These are phyloP conservation scores for Barypeithes pellucidus DNA, from an alignment of 2,888 invertebrate species.

Conservation along the genomic window DNA sequence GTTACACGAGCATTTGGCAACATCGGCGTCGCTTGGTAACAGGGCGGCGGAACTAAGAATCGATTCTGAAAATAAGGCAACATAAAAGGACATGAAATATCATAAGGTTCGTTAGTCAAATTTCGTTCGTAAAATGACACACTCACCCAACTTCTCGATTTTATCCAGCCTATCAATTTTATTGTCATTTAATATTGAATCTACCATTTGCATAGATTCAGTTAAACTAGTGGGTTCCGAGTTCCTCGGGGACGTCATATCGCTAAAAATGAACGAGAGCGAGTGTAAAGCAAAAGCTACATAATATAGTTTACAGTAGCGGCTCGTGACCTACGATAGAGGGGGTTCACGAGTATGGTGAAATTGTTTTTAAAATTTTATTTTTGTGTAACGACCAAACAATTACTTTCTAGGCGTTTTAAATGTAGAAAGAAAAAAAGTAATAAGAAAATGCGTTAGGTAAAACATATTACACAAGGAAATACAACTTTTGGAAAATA, in stretches of 20 bases:
- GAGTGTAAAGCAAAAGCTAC: too few species aligned
- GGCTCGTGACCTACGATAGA: too few species aligned
- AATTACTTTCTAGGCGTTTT: too few species aligned
- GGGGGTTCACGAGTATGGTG: too few species aligned
- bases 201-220: conserved; percentile 92
- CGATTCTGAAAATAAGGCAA: conserved; percentile 74
- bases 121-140: neutral
- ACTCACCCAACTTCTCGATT: conserved; percentile 80
- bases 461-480: too few species aligned
- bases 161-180: conserved; percentile 89
- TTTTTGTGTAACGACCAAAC: too few species aligned
- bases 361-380: too few species aligned
- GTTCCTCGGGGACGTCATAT: conserved; percentile 81
- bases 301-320: too few species aligned
- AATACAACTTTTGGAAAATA: too few species aligned
- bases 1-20: conserved; percentile 71
- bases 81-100: neutral
- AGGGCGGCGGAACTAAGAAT: conserved; percentile 87
- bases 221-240: conserved; percentile 88
- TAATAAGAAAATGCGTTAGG: too few species aligned
- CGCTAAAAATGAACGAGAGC: conserved; percentile 74
- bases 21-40: conserved; percentile 74
- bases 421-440: too few species aligned
- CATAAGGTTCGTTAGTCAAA: too few species aligned
- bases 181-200: conserved; percentile 86